Conservation (phyloP, 1,140 invertebrate species). For the Lordiphosa mommai region DNA sequence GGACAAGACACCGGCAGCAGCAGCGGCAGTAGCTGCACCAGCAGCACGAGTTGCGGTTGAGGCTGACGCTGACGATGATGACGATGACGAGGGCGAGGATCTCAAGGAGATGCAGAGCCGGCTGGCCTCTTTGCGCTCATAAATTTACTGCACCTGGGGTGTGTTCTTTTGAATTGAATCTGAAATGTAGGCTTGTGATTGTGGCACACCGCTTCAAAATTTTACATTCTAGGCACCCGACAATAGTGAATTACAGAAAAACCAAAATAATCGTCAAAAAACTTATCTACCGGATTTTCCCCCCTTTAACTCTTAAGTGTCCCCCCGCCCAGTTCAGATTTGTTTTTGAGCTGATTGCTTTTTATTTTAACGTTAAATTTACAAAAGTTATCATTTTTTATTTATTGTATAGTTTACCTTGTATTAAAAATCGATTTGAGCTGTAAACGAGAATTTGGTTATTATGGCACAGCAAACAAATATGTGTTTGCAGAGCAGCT, state of each 20-base stretch:
- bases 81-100: slow-evolving; percentile 80
- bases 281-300: slow-evolving; percentile 10
- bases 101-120: slow-evolving; percentile 81
- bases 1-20: slow-evolving; percentile 81
- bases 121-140: slow-evolving; percentile 71
- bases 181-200: slow-evolving; percentile 27
- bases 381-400: slow-evolving; percentile 42
- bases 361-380: slow-evolving; percentile 30
- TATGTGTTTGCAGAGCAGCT: too few relatives aligned
- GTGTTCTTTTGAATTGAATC: slow-evolving; percentile 20
- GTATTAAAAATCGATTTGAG: slow-evolving; percentile 41
- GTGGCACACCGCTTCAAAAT: slow-evolving; percentile 22
- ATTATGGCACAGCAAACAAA: background rate
- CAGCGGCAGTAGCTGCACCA: slow-evolving; percentile 44
- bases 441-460: background rate
- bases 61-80: slow-evolving; percentile 77
- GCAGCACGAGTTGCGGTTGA: slow-evolving; percentile 30
- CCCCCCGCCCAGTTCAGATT: slow-evolving; percentile 27
- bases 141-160: slow-evolving; percentile 54
- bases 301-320: slow-evolving; percentile 39
- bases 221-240: slow-evolving; percentile 1
- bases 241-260: slow-evolving; percentile 24
- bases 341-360: slow-evolving; percentile 29
- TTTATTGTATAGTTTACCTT: slow-evolving; percentile 62
- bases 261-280: slow-evolving; percentile 39